A percentile compares a stretch with the other conserved stretches of the same genome.
These are phyloP conservation scores for Cinara cedri DNA, from an alignment of 2,888 invertebrate genomes.

Conservation along the genomic window DNA sequence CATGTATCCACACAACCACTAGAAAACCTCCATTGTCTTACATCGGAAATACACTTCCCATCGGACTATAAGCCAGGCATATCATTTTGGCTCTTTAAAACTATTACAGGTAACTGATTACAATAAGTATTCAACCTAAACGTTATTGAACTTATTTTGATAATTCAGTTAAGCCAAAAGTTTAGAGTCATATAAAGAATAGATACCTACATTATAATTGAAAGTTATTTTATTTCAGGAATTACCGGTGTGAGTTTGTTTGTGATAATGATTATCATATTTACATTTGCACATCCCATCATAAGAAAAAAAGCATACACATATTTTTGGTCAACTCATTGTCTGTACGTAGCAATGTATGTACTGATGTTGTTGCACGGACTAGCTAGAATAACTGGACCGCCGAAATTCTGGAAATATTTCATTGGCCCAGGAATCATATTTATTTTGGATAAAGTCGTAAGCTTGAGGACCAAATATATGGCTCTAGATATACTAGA, in stretches of 20 bases:
- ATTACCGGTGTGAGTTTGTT: constrained; percentile 86
- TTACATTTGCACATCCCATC: constrained; percentile 93
- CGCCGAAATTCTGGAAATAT: constrained; percentile 92
- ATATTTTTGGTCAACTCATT: constrained; percentile 94
- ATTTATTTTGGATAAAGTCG: constrained; percentile 90
- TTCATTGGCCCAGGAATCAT: constrained; percentile 89
- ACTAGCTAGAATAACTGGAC: constrained; percentile 86
- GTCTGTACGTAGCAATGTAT: constrained; percentile 85
- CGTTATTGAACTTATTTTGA: background rate
- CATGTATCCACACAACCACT: constrained; percentile 95
- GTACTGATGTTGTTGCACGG: constrained; percentile 87
- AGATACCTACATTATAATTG: background rate
- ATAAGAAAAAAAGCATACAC: constrained; percentile 92
- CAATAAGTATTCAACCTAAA: too few species aligned
- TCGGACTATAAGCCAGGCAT: constrained; percentile 94
- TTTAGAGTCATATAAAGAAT: background rate
- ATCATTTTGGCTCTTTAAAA: constrained; percentile 94
- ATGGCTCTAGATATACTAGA: constrained; percentile 91
- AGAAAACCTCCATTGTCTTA: constrained; percentile 88
- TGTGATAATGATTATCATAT: constrained; percentile 90
- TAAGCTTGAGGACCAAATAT: constrained; percentile 86
- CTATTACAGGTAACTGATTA: constrained; percentile 78
- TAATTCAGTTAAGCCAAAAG: background rate
- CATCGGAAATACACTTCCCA: constrained; percentile 90
- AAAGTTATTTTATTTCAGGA: constrained; percentile 66